These are phyloP conservation scores for Poecilia wingei DNA, from an alignment of 2,797 vertebrate genomes.

Conservation along the genomic window DNA sequence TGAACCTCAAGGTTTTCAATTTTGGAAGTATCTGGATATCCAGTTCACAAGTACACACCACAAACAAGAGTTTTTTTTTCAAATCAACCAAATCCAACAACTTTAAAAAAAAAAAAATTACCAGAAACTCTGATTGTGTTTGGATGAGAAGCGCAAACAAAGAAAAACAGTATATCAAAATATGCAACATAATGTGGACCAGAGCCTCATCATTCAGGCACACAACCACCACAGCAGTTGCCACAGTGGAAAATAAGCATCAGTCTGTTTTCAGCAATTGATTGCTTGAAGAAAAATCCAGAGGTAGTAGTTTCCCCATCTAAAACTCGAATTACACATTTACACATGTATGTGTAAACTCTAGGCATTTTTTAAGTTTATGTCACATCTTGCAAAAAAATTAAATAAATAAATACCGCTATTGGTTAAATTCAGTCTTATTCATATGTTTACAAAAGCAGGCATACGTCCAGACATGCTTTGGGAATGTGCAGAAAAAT, in stretches of 20 bases:
- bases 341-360: neutral
- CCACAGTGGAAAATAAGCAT: neutral
- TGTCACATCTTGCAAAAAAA: neutral
- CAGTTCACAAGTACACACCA: neutral
- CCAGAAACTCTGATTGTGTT: neutral
- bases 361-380: neutral
- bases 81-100: neutral
- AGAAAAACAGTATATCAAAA: neutral
- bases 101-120: neutral
- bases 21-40: neutral
- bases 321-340: neutral
- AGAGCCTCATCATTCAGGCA: neutral
- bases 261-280: neutral
- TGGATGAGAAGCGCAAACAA: neutral
- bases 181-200: neutral
- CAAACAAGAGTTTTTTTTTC: neutral
- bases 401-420: too few species aligned
- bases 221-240: neutral
- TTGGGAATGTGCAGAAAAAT: neutral
- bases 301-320: neutral
- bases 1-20: neutral
- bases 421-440: neutral
- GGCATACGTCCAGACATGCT: neutral
- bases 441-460: neutral
- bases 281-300: neutral